These are phyloP conservation scores for Branchellion lobata DNA, from an alignment of 2,888 invertebrate genomes.

Conservation along the genomic window DNA sequence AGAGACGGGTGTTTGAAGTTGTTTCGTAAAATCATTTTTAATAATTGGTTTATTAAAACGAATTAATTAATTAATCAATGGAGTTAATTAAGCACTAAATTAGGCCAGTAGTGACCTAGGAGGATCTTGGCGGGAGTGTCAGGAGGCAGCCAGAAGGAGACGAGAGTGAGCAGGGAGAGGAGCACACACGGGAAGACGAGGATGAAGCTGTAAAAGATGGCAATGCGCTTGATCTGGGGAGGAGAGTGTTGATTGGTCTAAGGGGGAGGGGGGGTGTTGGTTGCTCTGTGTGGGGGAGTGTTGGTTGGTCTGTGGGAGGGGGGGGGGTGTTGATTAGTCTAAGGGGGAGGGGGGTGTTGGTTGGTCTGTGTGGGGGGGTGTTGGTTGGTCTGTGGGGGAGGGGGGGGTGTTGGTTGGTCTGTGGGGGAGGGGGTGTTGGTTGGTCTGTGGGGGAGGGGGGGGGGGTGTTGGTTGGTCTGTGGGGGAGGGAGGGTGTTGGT, in stretches of 20 bases:
- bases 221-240: conserved; percentile 48
- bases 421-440: too few relatives aligned
- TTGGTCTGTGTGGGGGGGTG: background rate
- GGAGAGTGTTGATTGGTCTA: background rate
- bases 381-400: background rate
- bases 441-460: too few relatives aligned
- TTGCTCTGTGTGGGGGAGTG: background rate
- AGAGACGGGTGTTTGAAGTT: background rate
- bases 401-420: too few relatives aligned
- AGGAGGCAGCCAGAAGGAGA: conserved; percentile 63
- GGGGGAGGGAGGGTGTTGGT: too few relatives aligned
- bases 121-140: conserved; percentile 63
- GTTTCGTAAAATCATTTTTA: background rate
- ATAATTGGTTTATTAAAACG: background rate
- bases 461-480: too few relatives aligned
- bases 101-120: too few relatives aligned
- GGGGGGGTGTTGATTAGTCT: background rate
- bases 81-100: too few relatives aligned
- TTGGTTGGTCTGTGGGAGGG: background rate
- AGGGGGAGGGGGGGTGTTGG: background rate
- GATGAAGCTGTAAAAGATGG: conserved; percentile 59
- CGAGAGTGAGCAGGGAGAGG: conserved; percentile 61
- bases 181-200: conserved; percentile 62
- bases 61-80: too few relatives aligned
- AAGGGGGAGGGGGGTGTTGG: background rate